Conservation (phyloP, 2,797 vertebrate genomes). For the Sebastolobus altivelis region DNA sequence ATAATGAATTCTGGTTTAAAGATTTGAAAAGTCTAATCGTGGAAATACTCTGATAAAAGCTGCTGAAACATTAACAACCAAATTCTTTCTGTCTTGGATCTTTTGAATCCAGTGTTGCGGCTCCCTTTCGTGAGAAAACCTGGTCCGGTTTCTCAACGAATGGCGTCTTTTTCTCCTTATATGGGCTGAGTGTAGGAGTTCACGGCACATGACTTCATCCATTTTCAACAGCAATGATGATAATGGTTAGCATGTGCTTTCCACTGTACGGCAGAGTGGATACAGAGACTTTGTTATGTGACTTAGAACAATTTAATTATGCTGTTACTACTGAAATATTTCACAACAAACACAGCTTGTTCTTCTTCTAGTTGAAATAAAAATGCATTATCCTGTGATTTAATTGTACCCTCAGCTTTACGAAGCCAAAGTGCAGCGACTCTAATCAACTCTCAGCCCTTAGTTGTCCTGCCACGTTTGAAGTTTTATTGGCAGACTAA, state of each 20-base stretch:
- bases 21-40: not conserved
- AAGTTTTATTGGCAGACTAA: constrained; percentile 13
- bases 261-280: constrained; percentile 45
- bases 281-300: constrained; percentile 47
- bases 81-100: not conserved
- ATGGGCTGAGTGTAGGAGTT: constrained; percentile 52
- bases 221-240: constrained; percentile 53
- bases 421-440: constrained; percentile 4
- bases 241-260: constrained; percentile 73
- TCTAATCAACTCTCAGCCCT: not conserved
- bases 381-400: not conserved
- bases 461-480: constrained; percentile 5
- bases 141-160: constrained; percentile 39
- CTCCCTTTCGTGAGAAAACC: constrained; percentile 50
- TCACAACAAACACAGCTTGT: constrained; percentile 29
- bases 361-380: constrained; percentile 27
- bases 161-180: constrained; percentile 63
- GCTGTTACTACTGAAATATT: constrained; percentile 37
- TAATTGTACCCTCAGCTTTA: not conserved
- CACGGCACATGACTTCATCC: constrained; percentile 69
- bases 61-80: not conserved
- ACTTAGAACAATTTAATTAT: constrained; percentile 39
- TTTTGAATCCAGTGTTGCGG: constrained; percentile 20
- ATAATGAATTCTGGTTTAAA: not conserved
- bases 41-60: not conserved